Conservation (phyloP, 1,140 invertebrate species). For the Bactericera cockerelli region DNA sequence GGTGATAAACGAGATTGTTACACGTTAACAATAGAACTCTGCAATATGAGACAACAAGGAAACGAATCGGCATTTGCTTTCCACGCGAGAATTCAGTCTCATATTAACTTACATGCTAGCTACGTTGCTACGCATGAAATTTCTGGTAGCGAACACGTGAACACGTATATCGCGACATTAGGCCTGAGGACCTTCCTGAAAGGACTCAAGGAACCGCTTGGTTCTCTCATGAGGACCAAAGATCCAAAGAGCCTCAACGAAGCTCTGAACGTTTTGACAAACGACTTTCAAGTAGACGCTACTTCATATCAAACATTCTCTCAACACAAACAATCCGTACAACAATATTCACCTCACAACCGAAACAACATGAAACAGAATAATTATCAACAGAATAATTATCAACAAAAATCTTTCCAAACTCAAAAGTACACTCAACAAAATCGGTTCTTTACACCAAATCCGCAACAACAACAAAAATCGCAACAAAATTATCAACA, state of each 20-base stretch:
- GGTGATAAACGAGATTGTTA: neutral
- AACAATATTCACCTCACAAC: no score
- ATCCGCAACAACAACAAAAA: no score
- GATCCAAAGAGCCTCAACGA: slow-evolving; percentile 1
- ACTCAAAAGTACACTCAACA: no score
- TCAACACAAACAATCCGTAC: no score
- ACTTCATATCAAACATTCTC: no score
- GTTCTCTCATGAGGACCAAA: neutral
- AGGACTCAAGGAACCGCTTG: slow-evolving; percentile 4
- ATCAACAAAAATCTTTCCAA: no score
- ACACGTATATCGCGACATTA: neutral
- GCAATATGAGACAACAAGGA: neutral
- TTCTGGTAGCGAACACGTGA: neutral
- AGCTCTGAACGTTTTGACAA: slow-evolving; percentile 7
- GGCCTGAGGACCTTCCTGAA: neutral
- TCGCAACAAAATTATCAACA: no score
- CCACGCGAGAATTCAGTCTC: neutral
- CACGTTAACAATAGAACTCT: slow-evolving; percentile 1
- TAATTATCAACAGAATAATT: no score
- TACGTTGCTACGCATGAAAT: neutral
- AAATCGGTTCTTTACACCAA: no score
- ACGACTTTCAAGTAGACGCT: slow-evolving; percentile 3
- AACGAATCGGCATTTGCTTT: neutral
- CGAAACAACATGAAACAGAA: no score
- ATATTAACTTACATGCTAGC: neutral